These are phyloP conservation scores for Triplophysa siluroides DNA, from an alignment of 2,113 vertebrate species.

Conservation along the genomic window DNA sequence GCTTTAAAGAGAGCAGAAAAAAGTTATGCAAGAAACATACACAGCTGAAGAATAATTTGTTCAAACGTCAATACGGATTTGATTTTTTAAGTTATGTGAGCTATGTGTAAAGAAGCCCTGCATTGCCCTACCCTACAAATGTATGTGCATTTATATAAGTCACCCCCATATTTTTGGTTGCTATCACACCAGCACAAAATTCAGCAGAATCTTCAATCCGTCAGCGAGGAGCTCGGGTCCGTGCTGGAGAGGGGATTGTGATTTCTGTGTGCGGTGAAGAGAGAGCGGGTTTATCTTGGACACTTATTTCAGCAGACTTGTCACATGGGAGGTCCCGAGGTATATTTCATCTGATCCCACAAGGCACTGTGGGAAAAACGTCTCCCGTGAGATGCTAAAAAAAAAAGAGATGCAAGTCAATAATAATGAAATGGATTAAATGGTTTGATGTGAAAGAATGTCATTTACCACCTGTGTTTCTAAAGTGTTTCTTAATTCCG, in stretches of 20 bases:
- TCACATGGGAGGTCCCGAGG: constrained; percentile 7
- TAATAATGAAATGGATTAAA: no score
- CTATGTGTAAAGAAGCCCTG: constrained; percentile 10
- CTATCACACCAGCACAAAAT: neutral
- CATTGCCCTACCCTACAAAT: neutral
- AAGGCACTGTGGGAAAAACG: constrained; percentile 10
- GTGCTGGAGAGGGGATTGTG: constrained; percentile 36
- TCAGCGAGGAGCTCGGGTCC: constrained; percentile 22
- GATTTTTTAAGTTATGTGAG: constrained; percentile 1
- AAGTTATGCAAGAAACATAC: no score
- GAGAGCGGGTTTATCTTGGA: constrained; percentile 41
- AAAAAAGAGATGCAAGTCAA: neutral
- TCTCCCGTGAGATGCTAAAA: neutral
- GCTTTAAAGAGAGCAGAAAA: neutral
- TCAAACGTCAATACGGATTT: neutral
- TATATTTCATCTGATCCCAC: constrained; percentile 10
- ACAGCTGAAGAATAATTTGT: no score
- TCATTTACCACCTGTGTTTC: no score
- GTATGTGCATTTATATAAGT: constrained; percentile 5
- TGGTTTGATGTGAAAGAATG: no score
- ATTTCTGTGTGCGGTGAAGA: constrained; percentile 9
- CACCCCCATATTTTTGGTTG: neutral
- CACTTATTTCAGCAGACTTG: constrained; percentile 12
- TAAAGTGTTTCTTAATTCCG: no score
- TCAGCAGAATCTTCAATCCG: neutral